Evolutionary conservation across 2,113 vertebrate species (phyloP).

Genomic region (Datnioides undecimradiatus): DNA sequence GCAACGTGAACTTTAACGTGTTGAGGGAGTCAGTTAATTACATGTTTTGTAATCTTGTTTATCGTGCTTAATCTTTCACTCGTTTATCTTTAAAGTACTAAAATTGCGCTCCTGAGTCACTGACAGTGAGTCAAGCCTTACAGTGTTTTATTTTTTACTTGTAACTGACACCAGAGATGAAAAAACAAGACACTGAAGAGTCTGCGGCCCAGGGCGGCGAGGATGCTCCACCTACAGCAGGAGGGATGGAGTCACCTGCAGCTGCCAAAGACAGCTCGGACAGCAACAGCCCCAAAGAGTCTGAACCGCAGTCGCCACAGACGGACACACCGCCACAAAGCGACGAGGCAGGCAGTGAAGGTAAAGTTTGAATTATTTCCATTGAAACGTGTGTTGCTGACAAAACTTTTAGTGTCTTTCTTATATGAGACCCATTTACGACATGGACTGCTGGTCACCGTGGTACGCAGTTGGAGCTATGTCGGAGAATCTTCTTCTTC

Average conservation of each 20-base stretch:
- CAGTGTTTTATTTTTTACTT: neutral
- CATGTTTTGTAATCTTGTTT: too few relatives aligned
- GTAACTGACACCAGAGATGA: constrained; percentile 69
- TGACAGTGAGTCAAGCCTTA: too few relatives aligned
- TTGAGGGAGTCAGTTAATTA: neutral
- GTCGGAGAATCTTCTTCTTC: too few relatives aligned
- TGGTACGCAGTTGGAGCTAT: too few relatives aligned
- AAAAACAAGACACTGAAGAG: constrained; percentile 81
- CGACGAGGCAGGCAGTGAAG: constrained; percentile 52
- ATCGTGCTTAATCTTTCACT: neutral
- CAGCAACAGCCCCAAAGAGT: constrained; percentile 68
- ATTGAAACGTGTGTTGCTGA: neutral
- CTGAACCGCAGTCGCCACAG: constrained; percentile 57
- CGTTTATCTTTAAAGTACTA: neutral
- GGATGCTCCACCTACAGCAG: constrained; percentile 44
- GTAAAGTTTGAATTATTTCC: constrained; percentile 40
- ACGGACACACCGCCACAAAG: constrained; percentile 58
- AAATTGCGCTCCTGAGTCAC: neutral
- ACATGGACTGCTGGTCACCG: neutral
- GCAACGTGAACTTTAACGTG: neutral
- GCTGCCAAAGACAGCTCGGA: constrained; percentile 52
- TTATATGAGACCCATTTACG: neutral
- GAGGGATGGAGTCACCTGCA: constrained; percentile 50
- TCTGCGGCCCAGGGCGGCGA: constrained; percentile 48
- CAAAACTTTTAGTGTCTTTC: neutral